These are phyloP conservation scores for Orthosia gracilis DNA, from an alignment of 2,888 invertebrate genomes.

Conservation along the genomic window DNA sequence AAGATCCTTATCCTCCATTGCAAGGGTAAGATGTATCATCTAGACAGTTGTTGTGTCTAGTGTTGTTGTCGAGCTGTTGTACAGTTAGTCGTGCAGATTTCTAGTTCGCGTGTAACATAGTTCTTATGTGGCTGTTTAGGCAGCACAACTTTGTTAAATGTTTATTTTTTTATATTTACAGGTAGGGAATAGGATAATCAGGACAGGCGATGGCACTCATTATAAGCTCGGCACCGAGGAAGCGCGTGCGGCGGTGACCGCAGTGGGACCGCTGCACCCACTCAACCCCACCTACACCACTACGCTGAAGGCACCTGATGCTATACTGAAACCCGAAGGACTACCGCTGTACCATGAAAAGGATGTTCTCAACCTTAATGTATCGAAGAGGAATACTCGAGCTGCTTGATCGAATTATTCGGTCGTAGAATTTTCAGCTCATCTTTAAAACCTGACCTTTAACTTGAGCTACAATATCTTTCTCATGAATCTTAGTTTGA, in stretches of 20 bases:
- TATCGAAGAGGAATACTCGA: conserved; percentile 20
- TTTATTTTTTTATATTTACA: conserved; percentile 59
- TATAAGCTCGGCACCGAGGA: conserved; percentile 86
- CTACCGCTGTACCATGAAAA: conserved; percentile 83
- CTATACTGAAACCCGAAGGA: conserved; percentile 77
- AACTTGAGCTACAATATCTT: neutral
- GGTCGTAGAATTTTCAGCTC: too few species aligned
- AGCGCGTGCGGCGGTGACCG: conserved; percentile 76
- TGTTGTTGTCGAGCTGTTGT: neutral
- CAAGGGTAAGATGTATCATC: neutral
- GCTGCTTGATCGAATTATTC: too few species aligned
- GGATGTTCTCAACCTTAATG: conserved; percentile 72
- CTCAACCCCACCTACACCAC: conserved; percentile 84
- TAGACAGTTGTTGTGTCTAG: neutral
- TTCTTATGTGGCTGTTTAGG: neutral
- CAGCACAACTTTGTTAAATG: neutral
- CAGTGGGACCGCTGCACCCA: conserved; percentile 82
- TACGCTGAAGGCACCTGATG: conserved; percentile 75
- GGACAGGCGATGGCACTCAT: conserved; percentile 93
- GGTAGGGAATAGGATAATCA: conserved; percentile 90
- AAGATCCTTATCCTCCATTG: too few species aligned
- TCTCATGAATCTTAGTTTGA: neutral
- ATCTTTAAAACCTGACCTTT: too few species aligned
- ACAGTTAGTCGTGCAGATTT: neutral
- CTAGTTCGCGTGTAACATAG: neutral